phyloP scores from a whole-genome alignment of 2,797 vertebrate species.

The Sternotherus odoratus region DNA sequence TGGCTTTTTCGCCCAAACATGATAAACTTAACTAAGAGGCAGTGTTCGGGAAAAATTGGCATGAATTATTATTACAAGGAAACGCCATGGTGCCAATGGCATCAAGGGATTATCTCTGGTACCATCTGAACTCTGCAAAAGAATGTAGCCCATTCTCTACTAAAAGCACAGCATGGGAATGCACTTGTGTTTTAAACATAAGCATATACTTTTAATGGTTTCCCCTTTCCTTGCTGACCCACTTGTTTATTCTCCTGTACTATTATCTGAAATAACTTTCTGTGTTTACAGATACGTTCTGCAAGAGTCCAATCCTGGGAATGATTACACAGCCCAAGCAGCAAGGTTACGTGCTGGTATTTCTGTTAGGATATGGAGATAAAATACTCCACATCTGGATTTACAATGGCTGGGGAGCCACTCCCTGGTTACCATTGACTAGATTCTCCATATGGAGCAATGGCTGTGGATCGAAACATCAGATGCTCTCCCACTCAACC shows the following conservation, averaged over 20 bases:
- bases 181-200: conserved; percentile 38
- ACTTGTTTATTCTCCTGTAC: conserved; percentile 4
- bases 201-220: conserved; percentile 27
- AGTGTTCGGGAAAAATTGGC: not conserved
- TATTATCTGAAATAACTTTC: fast-evolving
- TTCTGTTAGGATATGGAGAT: not conserved
- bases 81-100: not conserved
- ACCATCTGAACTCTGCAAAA: not conserved
- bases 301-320: not conserved
- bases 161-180: conserved; percentile 54
- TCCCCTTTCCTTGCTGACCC: not conserved
- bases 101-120: not conserved
- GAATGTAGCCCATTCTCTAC: not conserved
- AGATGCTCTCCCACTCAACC: not conserved
- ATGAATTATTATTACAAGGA: conserved; percentile 16
- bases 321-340: not conserved
- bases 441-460: not conserved
- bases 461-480: not conserved
- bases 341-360: not conserved
- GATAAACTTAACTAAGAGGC: not conserved
- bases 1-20: not conserved
- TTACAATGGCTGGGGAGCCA: not conserved
- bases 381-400: not conserved
- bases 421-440: not conserved
- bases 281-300: not conserved